phyloP scores from a whole-genome alignment of 1,140 invertebrate species.

The Paracyclopina nana region DNA sequence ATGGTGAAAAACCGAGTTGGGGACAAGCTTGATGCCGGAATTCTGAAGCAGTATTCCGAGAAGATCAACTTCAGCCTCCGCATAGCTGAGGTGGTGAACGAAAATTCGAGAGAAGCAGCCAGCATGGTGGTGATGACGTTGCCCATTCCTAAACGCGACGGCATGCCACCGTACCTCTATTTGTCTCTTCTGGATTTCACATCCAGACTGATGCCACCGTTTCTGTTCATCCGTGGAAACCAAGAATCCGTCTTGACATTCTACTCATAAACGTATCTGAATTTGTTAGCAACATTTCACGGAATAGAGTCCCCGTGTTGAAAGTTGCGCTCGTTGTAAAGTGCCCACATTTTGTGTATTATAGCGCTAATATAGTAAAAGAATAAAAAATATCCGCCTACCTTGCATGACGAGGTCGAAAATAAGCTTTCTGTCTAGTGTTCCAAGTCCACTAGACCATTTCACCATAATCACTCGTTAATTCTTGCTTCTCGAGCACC shows the following conservation, averaged over 20 bases:
- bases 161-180: slow-evolving; percentile 68
- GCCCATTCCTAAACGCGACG: slow-evolving; percentile 73
- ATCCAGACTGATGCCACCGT: slow-evolving; percentile 68
- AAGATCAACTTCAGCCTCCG: slow-evolving; percentile 19
- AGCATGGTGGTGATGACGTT: slow-evolving; percentile 36
- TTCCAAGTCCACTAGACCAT: no score
- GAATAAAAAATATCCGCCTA: no score
- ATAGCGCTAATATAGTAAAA: no score
- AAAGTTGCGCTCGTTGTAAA: no score
- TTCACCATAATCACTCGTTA: no score
- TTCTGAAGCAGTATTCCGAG: slow-evolving; percentile 30
- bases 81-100: slow-evolving; percentile 5
- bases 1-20: slow-evolving; percentile 28
- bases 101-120: not conserved
- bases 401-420: no score
- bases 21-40: slow-evolving; percentile 28
- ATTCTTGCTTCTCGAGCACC: no score
- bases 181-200: slow-evolving; percentile 85
- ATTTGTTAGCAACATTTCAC: no score
- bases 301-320: no score
- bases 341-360: no score
- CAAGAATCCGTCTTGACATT: slow-evolving; percentile 83
- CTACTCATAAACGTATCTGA: slow-evolving; percentile 78
- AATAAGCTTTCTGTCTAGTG: no score
- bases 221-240: slow-evolving; percentile 73